Conservation (phyloP, 2,888 invertebrate genomes). For the Psylliodes chrysocephalus region DNA sequence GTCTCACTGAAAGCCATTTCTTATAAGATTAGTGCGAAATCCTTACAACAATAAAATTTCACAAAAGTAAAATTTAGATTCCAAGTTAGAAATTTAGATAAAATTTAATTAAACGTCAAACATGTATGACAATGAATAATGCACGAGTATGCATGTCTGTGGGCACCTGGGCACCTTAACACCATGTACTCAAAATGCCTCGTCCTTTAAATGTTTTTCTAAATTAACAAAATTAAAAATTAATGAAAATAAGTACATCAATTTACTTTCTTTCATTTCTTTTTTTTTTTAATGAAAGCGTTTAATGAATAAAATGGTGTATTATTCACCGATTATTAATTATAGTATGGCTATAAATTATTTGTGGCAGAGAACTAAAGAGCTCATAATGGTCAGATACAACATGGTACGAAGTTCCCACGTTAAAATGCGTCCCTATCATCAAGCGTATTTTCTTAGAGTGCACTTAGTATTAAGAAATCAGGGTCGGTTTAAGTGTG, state of each 20-base stretch:
- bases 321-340: slow-evolving; percentile 15
- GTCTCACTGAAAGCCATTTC: too few species aligned
- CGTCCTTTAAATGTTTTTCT: too few species aligned
- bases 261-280: slow-evolving; percentile 4
- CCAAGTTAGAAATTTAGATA: too few species aligned
- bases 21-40: too few species aligned
- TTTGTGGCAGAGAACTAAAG: slow-evolving; percentile 34
- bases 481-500: background rate
- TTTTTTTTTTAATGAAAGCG: too few species aligned
- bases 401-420: slow-evolving; percentile 50
- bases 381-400: slow-evolving; percentile 36
- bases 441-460: slow-evolving; percentile 41
- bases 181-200: too few species aligned
- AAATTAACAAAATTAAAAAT: background rate
- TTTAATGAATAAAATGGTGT: background rate
- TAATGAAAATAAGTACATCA: background rate
- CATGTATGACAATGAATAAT: too few species aligned
- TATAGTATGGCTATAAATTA: slow-evolving; percentile 35
- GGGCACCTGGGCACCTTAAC: too few species aligned
- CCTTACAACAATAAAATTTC: too few species aligned
- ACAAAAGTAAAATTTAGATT: too few species aligned
- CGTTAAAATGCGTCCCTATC: slow-evolving; percentile 46
- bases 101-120: too few species aligned
- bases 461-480: slow-evolving; percentile 30
- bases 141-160: too few species aligned